Base-by-base conservation (phyloP, 2,888 invertebrate genomes). In the Netelia virgata region DNA sequence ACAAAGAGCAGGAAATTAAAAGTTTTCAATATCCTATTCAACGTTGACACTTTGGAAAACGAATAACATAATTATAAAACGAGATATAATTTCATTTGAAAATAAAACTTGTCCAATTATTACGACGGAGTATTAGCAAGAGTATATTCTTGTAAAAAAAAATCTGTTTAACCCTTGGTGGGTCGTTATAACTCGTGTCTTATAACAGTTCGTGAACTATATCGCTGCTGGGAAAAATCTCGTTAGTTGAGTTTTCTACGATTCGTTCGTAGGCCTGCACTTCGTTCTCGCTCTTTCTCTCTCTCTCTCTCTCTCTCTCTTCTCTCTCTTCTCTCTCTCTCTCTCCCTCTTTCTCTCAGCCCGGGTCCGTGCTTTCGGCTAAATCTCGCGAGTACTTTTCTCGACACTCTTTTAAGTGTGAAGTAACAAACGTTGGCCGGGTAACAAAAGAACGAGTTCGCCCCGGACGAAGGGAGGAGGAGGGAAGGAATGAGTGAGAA, bases 391-490 rank as follows among this genome's bases (percentile, higher is more conserved):
- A 73, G 77, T 83, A 75, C 77, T 53, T 79, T 82, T 83, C 61
- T 64, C 64, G 70, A 82, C 77, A 78, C 78, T 50, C 78, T 73
- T 79, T 70, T 59, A 57, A 50, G 76, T 85, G 76, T 73, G 83
- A 83, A 85, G 85, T 74, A 78, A 75, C 82, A 80, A 80, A 61
- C 82, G 82, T 75, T 59, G 41, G 72, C 57, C 55, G 41, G 63
- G 72, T 55, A 70, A 82, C 47, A 73, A 82, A 82, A 77, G 82
- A 66, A 77, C 72, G 57, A 79, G 79, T 72, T 73, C 55, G 50
- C 70, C 61, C 36, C 10, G 20, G 47, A 23, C 23, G 23, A 47
- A 23, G 36, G 5, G 53, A 77, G 43, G 16, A 41, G 23, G 59
- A 41, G 28, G 20, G 47, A 28, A 43, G 20, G 50, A 81, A 77